These are phyloP conservation scores for Ammodytes marinus DNA, from an alignment of 2,113 vertebrate species.

Conservation along the genomic window DNA sequence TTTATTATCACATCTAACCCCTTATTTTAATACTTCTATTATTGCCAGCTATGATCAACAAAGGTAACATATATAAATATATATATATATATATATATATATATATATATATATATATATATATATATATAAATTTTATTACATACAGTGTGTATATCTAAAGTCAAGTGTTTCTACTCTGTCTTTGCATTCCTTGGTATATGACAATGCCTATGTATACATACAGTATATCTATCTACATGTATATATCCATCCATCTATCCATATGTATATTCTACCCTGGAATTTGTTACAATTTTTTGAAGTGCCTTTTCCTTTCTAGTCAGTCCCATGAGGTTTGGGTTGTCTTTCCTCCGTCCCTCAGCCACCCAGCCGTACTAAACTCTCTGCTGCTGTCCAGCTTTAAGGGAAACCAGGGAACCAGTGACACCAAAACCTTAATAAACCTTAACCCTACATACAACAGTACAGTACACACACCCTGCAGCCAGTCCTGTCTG, in stretches of 20 bases:
- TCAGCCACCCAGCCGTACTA: constrained; percentile 41
- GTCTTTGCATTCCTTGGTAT: constrained; percentile 77
- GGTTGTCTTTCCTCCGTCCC: constrained; percentile 52
- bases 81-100: background rate
- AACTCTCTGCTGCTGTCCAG: constrained; percentile 63
- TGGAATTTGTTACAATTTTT: constrained; percentile 80
- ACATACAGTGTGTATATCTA: constrained; percentile 32
- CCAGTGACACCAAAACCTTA: constrained; percentile 68
- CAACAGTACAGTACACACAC: background rate
- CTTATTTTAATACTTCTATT: constrained; percentile 59
- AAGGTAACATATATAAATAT: constrained; percentile 37
- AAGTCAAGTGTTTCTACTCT: constrained; percentile 59
- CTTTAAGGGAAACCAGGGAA: constrained; percentile 69
- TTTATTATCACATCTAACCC: constrained; percentile 39
- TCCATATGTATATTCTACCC: constrained; percentile 57
- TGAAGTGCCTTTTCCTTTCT: constrained; percentile 86
- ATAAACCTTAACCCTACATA: constrained; percentile 1
- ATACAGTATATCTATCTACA: constrained; percentile 45
- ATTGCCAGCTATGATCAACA: constrained; percentile 55
- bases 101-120: constrained; percentile 10
- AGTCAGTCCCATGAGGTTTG: constrained; percentile 65
- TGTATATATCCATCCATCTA: constrained; percentile 27
- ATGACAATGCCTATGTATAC: constrained; percentile 64
- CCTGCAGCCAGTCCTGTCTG: background rate
- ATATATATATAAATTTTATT: constrained; percentile 17